Base-by-base conservation (phyloP, 2,797 vertebrate genomes). In the Anisognathus igniventris region DNA sequence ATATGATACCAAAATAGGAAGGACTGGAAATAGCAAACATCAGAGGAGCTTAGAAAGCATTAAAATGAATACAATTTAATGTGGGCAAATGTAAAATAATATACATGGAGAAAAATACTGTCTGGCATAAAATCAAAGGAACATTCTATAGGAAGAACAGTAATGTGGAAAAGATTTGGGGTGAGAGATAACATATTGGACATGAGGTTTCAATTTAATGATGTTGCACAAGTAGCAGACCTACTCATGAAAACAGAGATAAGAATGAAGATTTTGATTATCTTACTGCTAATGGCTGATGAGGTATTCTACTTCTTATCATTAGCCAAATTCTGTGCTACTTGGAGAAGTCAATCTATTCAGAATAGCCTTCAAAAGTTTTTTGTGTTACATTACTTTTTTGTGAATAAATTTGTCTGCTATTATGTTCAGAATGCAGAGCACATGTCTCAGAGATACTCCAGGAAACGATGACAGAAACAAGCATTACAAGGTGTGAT, bases 71-170 rank as follows among this genome's bases (percentile, higher is more conserved):
- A 66, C 77, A 10, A 97, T 96, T 97, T 97, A 96, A 95, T 96
- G 93, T 96, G 92, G 88, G 93, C 96, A 96, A 96, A 96, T 96
- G 75, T 92, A 86, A 94, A 96, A 94, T 96, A 97, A 95, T 90
- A 95, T 91, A 92, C 50, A 21, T 92, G 86, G 90, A 80, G 64
- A 79, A 95, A 97, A 97, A 88, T 83, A 92, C 81, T 93, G 68
- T 58, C 72, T 92, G 92, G 91, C 94, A 91, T 86, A 92, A 96
- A 94, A 96, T 92, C 76, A 96, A 97, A 92, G 75, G 81, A 96
- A 82, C 83, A n/a, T 80, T 92, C 88, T 93, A 84, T 88, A 96
- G 85, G 85, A 93, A 96, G 90, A 96, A 85, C 22, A 73, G 56
- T 88, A 94, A 95, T 74, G 48, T 88, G 94, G 88, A 95, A 97